Evolutionary conservation across 2,888 invertebrate species (phyloP).

Genomic region (Drosophila paranaensis): DNA sequence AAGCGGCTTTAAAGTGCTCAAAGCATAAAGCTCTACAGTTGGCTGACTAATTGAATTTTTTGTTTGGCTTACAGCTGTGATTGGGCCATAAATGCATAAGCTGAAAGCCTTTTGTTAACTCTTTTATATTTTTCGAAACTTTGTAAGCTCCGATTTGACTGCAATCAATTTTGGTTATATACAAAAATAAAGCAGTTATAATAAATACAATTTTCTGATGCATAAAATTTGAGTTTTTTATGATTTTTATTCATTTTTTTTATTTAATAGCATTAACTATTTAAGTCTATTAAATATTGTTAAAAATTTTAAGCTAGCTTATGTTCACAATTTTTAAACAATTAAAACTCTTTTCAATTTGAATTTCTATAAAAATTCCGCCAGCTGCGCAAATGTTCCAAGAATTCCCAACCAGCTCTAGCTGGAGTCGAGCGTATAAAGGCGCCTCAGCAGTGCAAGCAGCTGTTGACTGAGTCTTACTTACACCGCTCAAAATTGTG

Average conservation of each 20-base stretch:
- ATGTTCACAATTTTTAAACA: neutral
- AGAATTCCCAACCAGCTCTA: slow-evolving; percentile 11
- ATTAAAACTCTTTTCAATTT: no score
- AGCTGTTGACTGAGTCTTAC: neutral
- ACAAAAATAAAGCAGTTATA: no score
- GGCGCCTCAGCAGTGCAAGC: neutral
- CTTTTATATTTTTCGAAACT: no score
- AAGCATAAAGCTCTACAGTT: neutral
- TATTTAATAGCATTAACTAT: no score
- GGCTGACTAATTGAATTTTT: neutral
- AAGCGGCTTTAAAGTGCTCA: neutral
- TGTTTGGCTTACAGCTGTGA: neutral
- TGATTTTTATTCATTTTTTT: no score
- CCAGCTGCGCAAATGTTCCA: neutral
- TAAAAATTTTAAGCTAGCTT: neutral
- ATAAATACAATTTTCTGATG: no score
- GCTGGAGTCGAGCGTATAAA: neutral
- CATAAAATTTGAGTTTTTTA: no score
- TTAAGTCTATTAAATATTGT: no score
- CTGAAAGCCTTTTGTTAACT: neutral
- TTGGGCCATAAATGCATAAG: neutral
- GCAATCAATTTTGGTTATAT: no score
- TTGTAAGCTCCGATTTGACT: no score
- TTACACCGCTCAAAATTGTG: neutral
- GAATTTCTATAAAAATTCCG: neutral